Base-by-base conservation (phyloP, 2,888 invertebrate genomes). In the Meganola albula region DNA sequence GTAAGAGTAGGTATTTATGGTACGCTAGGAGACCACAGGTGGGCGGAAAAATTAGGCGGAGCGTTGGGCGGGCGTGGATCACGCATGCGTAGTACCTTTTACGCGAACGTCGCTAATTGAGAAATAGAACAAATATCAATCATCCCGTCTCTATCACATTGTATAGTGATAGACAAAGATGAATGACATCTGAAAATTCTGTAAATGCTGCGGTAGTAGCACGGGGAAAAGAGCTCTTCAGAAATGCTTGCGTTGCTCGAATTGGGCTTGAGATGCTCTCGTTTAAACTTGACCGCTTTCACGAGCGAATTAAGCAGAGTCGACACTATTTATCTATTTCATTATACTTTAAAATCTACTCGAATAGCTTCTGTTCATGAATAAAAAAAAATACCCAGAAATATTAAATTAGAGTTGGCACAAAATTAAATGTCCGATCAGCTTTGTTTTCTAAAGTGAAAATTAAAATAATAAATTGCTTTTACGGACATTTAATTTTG, bases 1-100 rank as follows among this genome's bases (percentile, higher is more conserved):
- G 8, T 20, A 5, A n/a, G 6, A 16, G 16, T 16, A 71, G 74
- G 74, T 69, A 74, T 61, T 62, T 58, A 53, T 63, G 58, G 63
- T 58, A 58, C 43, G 54, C 40, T 58, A 66, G 67, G 61, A 69
- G 59, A 74, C 74, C 69, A 79, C 80, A 79, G 79, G 80, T 83
- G 83, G 83, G 83, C 82, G 84, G 76, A 45, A 47, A 53, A 51
- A 60, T 52, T 75, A 72, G 84, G 82, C 76, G 83, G 80, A 60
- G 79, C 70, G 58, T 57, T 40, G 60, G 59, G 58, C 73, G 73
- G 82, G 80, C 80, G 82, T 71, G 66, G 40, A 52, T 34, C 52
- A 63, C 83, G 84, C 84, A 82, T 82, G 84, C 84, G 84, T 68
- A 40, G 39, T 54, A 37, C 51, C 54, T 48, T 46, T 35, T 48